These are phyloP conservation scores for Drosophila nigrodunni DNA, from an alignment of 1,140 invertebrate species.

Conservation along the genomic window DNA sequence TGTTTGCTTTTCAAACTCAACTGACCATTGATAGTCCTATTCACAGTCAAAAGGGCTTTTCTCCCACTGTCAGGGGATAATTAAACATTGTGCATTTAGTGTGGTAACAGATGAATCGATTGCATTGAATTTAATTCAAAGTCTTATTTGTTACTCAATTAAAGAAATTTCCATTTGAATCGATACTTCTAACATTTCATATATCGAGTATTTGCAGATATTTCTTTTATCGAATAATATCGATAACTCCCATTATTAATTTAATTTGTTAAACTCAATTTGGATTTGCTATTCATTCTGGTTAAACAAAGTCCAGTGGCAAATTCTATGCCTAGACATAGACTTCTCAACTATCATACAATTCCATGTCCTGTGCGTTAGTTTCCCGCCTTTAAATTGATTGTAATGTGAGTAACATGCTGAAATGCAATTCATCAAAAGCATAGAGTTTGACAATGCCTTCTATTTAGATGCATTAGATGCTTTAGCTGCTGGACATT, in stretches of 20 bases:
- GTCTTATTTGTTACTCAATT: no score
- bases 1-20: constrained; percentile 61
- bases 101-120: constrained; percentile 3
- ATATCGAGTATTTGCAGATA: no score
- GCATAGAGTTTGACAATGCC: constrained; percentile 26
- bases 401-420: constrained; percentile 67
- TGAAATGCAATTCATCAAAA: constrained; percentile 66
- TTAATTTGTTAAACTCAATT: no score
- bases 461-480: background rate
- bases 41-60: constrained; percentile 10
- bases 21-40: constrained; percentile 49
- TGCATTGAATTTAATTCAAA: background rate
- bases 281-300: no score
- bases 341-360: no score
- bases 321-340: no score
- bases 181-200: no score
- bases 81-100: constrained; percentile 47
- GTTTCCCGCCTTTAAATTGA: constrained; percentile 35
- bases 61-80: constrained; percentile 16
- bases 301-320: no score
- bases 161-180: no score
- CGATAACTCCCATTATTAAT: no score
- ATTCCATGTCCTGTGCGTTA: no score
- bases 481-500: background rate
- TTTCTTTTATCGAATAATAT: no score